phyloP scores from a whole-genome alignment of 2,888 invertebrate genomes.

The Hyles lineata region DNA sequence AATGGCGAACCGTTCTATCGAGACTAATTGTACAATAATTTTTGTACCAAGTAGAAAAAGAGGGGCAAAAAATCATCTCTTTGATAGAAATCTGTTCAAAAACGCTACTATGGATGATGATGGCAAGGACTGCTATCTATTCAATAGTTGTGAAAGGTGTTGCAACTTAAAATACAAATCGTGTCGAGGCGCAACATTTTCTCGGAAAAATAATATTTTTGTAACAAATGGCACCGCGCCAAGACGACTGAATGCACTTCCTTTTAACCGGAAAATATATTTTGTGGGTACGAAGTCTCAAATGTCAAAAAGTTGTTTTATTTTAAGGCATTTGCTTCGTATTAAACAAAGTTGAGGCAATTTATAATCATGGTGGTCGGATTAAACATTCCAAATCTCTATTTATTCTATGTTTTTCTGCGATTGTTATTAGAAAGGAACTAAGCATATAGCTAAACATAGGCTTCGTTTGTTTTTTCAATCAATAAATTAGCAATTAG shows the following conservation, averaged over 20 bases:
- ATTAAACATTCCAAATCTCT: too few relatives aligned
- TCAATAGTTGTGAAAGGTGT: slow-evolving; percentile 2
- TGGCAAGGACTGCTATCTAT: background rate
- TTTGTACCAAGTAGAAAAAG: background rate
- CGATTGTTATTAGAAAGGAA: too few relatives aligned
- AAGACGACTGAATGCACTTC: slow-evolving; percentile 27
- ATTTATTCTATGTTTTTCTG: too few relatives aligned
- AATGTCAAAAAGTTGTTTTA: background rate
- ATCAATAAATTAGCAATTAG: too few relatives aligned
- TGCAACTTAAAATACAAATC: background rate
- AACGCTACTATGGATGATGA: background rate
- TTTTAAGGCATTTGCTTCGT: background rate
- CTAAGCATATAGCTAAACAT: too few relatives aligned
- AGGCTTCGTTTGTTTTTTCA: too few relatives aligned
- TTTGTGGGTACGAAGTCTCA: background rate
- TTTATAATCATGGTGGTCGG: too few relatives aligned
- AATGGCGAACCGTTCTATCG: background rate
- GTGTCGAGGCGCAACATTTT: background rate
- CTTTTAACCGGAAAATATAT: slow-evolving; percentile 49
- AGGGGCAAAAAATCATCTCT: background rate
- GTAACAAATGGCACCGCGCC: slow-evolving; percentile 23
- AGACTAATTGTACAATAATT: slow-evolving; percentile 11
- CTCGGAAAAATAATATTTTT: slow-evolving; percentile 16
- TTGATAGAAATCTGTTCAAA: background rate
- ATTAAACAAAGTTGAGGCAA: background rate